Evolutionary conservation across 2,888 invertebrate species (phyloP), one percentile per base, ranked within the genome.

Genomic region (Platycheirus rosarum): DNA sequence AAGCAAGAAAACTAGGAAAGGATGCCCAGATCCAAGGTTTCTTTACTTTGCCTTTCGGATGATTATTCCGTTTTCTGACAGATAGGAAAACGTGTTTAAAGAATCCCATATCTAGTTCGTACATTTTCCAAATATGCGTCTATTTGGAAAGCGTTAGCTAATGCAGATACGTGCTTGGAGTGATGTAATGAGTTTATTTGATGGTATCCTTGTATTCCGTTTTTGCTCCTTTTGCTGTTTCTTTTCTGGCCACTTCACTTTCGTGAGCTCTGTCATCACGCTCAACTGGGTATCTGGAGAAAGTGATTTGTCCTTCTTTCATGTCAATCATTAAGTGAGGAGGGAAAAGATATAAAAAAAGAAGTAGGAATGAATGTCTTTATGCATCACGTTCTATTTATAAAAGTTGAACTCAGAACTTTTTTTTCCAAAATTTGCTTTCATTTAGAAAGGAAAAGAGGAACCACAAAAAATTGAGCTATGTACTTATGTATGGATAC

Each of bases 161-260:
- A 77, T 77, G 76, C 70, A 77, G 70, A 77, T 77, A 77, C 76
- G 76, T 77, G 76, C 76, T 57, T 46, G 26, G 70, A 69, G 70
- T 57, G 62, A 57, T 32, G 57, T 70, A 77, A 77, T 77, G 70
- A 77, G 76, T 70, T 77, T 77, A 77, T 65, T 70, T 35, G 16
- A 40, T 55, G 35, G 48, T 74, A 65, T 74, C 66, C 57, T 60
- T 60, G 53, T 51, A 44, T 42, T 69, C 23, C 62, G 44, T 53
- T 76, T 62, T 62, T 32, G 8, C 23, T 23, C 6, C 2, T 23
- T 32, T 32, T 32, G 3, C 8, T 32, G 8, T 32, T 32, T 32
- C 8, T 4, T 23, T 23, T 23, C 6, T 57, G 68, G 44, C 35
- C 69, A 70, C 55, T 76, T 55, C 75, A 35, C 48, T 48, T 18